These are phyloP conservation scores for Selenia dentaria DNA, from an alignment of 2,888 invertebrate species.

Conservation along the genomic window DNA sequence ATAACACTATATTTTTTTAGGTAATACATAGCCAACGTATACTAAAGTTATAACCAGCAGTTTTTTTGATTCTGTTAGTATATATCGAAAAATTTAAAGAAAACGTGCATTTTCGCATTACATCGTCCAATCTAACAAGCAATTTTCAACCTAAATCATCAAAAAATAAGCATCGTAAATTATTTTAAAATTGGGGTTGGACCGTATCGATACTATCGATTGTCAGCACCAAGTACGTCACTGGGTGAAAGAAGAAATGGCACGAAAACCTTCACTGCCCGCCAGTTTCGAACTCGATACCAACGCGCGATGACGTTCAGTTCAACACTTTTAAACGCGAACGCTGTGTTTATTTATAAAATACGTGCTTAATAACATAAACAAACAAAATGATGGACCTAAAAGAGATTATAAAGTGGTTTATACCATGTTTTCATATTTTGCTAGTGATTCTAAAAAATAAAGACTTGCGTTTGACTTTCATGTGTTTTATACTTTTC, in stretches of 20 bases:
- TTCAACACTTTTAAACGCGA: constrained; percentile 24
- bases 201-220: too few relatives aligned
- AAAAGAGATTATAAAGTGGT: constrained; percentile 79
- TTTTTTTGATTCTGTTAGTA: too few relatives aligned
- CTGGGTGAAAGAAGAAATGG: constrained; percentile 70
- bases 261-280: constrained; percentile 29
- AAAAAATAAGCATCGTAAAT: too few relatives aligned
- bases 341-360: constrained; percentile 22
- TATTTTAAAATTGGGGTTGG: too few relatives aligned
- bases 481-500: constrained; percentile 33
- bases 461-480: constrained; percentile 25
- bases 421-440: constrained; percentile 74
- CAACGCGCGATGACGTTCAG: constrained; percentile 50
- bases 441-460: constrained; percentile 43
- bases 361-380: constrained; percentile 15
- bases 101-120: too few relatives aligned
- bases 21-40: too few relatives aligned
- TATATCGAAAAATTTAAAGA: too few relatives aligned
- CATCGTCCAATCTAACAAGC: too few relatives aligned
- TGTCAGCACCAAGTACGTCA: constrained; percentile 16
- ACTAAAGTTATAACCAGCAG: too few relatives aligned
- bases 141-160: too few relatives aligned
- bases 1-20: too few relatives aligned
- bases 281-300: constrained; percentile 29
- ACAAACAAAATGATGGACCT: constrained; percentile 65